These are phyloP conservation scores for Thysanoteuthis rhombus DNA, from an alignment of 2,888 invertebrate species.

Conservation along the genomic window DNA sequence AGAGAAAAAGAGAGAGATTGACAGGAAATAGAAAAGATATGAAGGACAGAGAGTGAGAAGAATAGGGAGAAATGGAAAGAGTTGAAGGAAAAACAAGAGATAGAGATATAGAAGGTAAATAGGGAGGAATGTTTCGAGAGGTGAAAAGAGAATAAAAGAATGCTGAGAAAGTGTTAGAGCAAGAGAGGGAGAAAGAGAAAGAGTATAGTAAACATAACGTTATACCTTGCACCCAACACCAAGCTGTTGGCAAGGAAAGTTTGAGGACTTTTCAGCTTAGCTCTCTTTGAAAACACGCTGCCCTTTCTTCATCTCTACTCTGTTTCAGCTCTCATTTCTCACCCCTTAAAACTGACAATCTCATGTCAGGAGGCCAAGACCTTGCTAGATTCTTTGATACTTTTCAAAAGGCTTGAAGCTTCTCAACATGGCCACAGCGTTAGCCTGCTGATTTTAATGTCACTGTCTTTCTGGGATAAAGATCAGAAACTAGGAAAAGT, in stretches of 20 bases:
- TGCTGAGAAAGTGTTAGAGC: no score
- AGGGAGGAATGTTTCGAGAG: no score
- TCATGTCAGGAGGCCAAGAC: background rate
- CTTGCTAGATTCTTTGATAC: background rate
- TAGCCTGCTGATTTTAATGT: conserved; percentile 12
- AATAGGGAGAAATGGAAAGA: no score
- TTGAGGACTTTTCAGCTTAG: background rate
- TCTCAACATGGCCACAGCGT: background rate
- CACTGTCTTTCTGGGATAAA: background rate
- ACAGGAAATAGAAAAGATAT: background rate
- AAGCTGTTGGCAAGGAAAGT: background rate
- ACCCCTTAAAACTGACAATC: background rate
- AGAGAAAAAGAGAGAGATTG: background rate
- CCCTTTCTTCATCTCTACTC: background rate
- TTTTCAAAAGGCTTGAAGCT: background rate
- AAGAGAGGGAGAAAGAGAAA: background rate
- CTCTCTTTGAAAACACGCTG: background rate
- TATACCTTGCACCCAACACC: background rate
- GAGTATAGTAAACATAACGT: background rate
- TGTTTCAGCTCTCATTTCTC: background rate
- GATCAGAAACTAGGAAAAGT: background rate
- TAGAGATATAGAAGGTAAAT: no score
- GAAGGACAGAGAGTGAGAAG: background rate
- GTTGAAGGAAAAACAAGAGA: no score
- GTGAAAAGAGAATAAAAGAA: no score